These are phyloP conservation scores for Philonicus albiceps DNA, from an alignment of 2,888 invertebrate species.

Conservation along the genomic window DNA sequence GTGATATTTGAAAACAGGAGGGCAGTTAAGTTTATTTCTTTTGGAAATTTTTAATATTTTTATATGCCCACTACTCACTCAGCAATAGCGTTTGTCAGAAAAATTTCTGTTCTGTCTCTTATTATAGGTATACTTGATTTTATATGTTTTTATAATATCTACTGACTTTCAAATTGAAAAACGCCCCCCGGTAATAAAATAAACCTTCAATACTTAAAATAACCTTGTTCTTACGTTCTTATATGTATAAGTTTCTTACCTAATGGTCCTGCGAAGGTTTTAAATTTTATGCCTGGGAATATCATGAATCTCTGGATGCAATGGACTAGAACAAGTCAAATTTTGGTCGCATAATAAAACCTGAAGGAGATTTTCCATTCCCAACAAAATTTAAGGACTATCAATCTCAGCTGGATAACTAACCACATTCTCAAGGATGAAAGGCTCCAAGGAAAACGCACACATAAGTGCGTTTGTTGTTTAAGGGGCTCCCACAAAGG, in stretches of 20 bases:
- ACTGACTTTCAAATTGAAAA: too few species aligned
- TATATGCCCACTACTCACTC: too few species aligned
- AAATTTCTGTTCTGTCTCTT: too few species aligned
- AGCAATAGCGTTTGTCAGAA: too few species aligned
- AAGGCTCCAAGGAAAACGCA: neutral
- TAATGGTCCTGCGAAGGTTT: neutral
- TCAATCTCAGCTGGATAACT: neutral
- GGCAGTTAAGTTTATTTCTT: too few species aligned
- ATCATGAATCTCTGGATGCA: neutral
- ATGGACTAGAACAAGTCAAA: neutral
- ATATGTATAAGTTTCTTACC: neutral
- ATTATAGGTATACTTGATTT: too few species aligned
- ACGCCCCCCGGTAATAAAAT: too few species aligned
- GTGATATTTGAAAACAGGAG: too few species aligned
- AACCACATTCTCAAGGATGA: neutral
- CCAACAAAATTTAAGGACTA: neutral
- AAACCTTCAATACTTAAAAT: too few species aligned
- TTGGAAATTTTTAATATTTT: too few species aligned
- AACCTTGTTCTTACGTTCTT: neutral
- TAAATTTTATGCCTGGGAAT: neutral
- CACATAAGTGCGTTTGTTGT: neutral
- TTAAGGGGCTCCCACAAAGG: neutral
- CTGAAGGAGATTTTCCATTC: neutral
- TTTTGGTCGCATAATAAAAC: neutral
- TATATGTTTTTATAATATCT: too few species aligned